Base-by-base conservation (phyloP, 2,797 vertebrate genomes). In the Dendrocincla fuliginosa region DNA sequence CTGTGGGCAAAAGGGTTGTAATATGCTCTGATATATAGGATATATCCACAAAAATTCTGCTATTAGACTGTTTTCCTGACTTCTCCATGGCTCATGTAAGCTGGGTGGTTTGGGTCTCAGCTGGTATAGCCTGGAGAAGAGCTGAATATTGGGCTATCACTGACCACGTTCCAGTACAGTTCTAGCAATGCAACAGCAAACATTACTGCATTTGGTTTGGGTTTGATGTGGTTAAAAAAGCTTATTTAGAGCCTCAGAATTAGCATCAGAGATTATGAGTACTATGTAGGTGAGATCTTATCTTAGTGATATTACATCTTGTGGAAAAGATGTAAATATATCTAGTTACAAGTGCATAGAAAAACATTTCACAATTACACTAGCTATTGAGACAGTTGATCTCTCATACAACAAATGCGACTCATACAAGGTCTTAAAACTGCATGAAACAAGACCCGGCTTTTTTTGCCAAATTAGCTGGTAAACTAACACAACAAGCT, bases 281-380 rank as follows among this genome's bases (percentile, higher is more conserved):
- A 74, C 70, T 74, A 9, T 77, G 64, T 80, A 95, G 93, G 91
- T 90, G 71, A 92, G 93, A 96, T 96, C 64, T 94, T 96, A 95
- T 93, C 91, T 78, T 28, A 71, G 30, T 30, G 41, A 74, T 84
- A 95, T n/a, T 52, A 85, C 91, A 78, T 93, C 80, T 94, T 71
- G 76, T 35, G 65, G 69, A 92, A 95, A 96, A 95, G 78, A 95
- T 74, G 93, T 90, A 91, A 96, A 95, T 83, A 93, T 64, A 95
- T 95, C 77, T 42, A 90, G 88, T 97, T 96, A 81, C 91, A 47
- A 35, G 52, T 53, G 46, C 78, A 87, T 20, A 92, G 77, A 95
- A 90, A 93, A 94, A 19, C 61, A 69, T 81, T 95, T 93, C 71
- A 93, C 86, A 86, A 93, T 89, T 93, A 74, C 33, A 69, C 27